Base-by-base conservation (phyloP, 2,888 invertebrate genomes). In the Oligia fasciuncula region DNA sequence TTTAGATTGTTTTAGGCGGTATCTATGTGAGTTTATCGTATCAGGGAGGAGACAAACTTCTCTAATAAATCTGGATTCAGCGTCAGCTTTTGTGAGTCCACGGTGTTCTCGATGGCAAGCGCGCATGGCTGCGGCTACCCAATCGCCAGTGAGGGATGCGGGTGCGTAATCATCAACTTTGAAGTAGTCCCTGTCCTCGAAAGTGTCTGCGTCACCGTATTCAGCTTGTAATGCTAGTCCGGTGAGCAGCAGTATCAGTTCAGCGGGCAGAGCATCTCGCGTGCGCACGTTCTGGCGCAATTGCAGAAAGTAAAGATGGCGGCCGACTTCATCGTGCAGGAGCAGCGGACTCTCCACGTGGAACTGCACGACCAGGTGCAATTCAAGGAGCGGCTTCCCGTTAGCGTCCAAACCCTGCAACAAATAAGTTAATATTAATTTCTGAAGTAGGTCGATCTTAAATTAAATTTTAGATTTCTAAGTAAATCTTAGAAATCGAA, bases 231-330 rank as follows among this genome's bases (percentile, higher is more conserved):
- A 97, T 79, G 99, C 99, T 91, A 98, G 97, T 35, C 99, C 99
- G 69, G 99, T 99, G 92, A 99, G 97, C 87, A 98, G 97, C 92
- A 99, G 98, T 90, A 98, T 95, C 74, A 98, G 97, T 94, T 98
- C 98, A 29, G 97, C 97, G 35, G 97, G 97, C 68, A 96, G 90
- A 40, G 94, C 97, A 94, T 97, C 98, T 93, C 98, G 97, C 81
- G 97, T 97, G 84, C 98, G 97, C 85, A 98, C 97, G 97, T 99
- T 99, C 96, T 99, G 98, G 86, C 99, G 98, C 93, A 99, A 97
- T 97, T 99, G 99, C 91, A 99, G 97, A 97, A 99, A 99, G 96
- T 99, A 99, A 93, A 99, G 98, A 94, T 99, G 99, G 81, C 99
- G 97, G 76, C 99, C 99, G 90, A 98, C 98, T 93, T 99, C 99